phyloP scores from a whole-genome alignment of 2,888 invertebrate genomes.

The Hanleya hanleyi region DNA sequence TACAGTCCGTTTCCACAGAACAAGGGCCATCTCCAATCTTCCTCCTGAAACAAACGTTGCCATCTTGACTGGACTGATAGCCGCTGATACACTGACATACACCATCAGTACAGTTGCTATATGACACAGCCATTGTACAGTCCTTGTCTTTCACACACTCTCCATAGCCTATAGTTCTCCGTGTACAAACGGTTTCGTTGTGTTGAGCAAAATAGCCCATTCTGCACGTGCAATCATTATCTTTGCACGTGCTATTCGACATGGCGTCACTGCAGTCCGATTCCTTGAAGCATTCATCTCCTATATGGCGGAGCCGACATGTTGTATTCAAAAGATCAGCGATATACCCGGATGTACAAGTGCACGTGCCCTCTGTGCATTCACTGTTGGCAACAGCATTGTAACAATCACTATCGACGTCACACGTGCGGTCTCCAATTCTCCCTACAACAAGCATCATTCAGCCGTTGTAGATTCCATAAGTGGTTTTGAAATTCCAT shows the following conservation, averaged over 20 bases:
- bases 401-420: slow-evolving; percentile 31
- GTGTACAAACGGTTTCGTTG: slow-evolving; percentile 31
- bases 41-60: slow-evolving; percentile 28
- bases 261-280: slow-evolving; percentile 37
- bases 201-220: slow-evolving; percentile 23
- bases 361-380: slow-evolving; percentile 30
- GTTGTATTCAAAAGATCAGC: slow-evolving; percentile 20
- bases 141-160: slow-evolving; percentile 27
- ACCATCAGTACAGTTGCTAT: slow-evolving; percentile 30
- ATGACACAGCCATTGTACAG: slow-evolving; percentile 33
- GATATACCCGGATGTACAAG: slow-evolving; percentile 34
- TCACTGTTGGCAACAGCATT: slow-evolving; percentile 35
- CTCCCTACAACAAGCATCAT: slow-evolving; percentile 19
- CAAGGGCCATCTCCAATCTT: slow-evolving; percentile 41
- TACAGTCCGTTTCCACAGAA: slow-evolving; percentile 41
- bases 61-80: slow-evolving; percentile 21
- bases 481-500: too few species aligned
- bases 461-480: too few species aligned
- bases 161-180: slow-evolving; percentile 27
- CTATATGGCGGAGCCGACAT: slow-evolving; percentile 31
- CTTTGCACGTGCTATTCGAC: slow-evolving; percentile 33
- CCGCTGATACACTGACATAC: slow-evolving; percentile 38
- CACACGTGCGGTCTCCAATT: slow-evolving; percentile 27
- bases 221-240: slow-evolving; percentile 32
- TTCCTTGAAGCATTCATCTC: slow-evolving; percentile 26